phyloP scores from a whole-genome alignment of 2,797 vertebrate genomes.

The Columba guinea region DNA sequence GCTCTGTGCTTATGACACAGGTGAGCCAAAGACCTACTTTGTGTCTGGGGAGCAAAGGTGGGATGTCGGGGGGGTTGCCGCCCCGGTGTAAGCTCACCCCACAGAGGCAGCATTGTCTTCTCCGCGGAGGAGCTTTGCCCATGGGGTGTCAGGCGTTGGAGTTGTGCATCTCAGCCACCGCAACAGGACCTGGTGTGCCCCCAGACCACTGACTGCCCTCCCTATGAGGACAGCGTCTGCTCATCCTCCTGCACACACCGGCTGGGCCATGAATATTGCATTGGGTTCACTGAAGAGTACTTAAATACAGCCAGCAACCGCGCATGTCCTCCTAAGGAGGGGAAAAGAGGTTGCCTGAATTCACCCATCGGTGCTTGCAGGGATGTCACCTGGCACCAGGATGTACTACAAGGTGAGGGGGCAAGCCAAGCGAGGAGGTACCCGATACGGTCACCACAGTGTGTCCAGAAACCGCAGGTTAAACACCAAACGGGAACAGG shows the following conservation, averaged over 20 bases:
- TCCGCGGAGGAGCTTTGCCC: background rate
- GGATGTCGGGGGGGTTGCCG: accelerated
- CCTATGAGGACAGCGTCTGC: accelerated
- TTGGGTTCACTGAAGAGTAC: background rate
- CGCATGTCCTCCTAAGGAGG: background rate
- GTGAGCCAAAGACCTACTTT: background rate
- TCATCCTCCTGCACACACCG: accelerated
- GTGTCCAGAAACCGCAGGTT: background rate
- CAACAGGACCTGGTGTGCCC: background rate
- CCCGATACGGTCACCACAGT: background rate
- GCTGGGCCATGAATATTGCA: background rate
- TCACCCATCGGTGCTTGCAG: background rate
- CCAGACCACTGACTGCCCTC: background rate
- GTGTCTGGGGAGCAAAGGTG: background rate
- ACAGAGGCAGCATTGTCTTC: background rate
- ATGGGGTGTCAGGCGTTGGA: background rate
- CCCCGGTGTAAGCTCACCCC: background rate
- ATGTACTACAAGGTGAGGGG: background rate
- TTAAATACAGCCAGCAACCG: background rate
- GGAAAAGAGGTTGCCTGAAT: background rate
- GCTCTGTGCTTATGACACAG: background rate
- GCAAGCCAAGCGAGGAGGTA: background rate
- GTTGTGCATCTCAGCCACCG: background rate
- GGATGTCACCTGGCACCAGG: background rate
- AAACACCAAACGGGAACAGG: background rate